These are phyloP conservation scores for Schizothorax lantsangensis DNA, from an alignment of 2,797 vertebrate genomes.

Conservation along the genomic window DNA sequence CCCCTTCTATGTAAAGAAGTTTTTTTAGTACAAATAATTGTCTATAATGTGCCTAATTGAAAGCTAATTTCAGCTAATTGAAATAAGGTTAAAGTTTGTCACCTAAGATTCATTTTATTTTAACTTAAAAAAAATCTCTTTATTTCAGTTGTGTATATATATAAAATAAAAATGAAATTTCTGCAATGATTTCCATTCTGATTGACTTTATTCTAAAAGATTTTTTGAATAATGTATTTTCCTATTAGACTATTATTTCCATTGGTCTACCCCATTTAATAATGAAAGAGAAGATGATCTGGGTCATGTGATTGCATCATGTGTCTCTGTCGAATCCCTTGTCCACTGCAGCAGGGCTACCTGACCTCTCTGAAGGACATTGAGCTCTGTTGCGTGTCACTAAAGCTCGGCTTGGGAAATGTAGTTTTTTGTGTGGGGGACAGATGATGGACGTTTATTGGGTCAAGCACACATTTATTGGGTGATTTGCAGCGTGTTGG, in stretches of 20 bases:
- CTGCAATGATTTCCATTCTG: no score
- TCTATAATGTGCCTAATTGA: no score
- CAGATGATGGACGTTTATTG: conserved; percentile 61
- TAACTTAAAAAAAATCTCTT: no score
- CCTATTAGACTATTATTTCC: background rate
- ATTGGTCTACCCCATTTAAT: background rate
- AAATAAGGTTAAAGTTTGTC: no score
- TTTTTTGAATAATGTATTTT: background rate
- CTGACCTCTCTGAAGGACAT: conserved; percentile 59
- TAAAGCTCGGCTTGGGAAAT: conserved; percentile 39
- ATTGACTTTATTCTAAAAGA: no score
- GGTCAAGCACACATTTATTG: conserved; percentile 60
- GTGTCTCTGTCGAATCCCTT: conserved; percentile 21
- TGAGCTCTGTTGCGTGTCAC: conserved; percentile 7
- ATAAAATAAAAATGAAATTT: no score
- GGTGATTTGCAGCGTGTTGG: conserved; percentile 58
- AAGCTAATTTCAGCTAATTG: no score
- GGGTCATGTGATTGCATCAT: conserved; percentile 19
- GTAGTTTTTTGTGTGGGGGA: conserved; percentile 31
- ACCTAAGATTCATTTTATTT: no score
- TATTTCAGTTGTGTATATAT: no score
- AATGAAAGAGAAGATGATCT: background rate
- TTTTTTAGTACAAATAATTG: no score
- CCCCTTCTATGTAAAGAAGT: no score
- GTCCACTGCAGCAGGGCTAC: conserved; percentile 39